phyloP scores from a whole-genome alignment of 2,888 invertebrate species.

The Gymnocheta viridis region DNA sequence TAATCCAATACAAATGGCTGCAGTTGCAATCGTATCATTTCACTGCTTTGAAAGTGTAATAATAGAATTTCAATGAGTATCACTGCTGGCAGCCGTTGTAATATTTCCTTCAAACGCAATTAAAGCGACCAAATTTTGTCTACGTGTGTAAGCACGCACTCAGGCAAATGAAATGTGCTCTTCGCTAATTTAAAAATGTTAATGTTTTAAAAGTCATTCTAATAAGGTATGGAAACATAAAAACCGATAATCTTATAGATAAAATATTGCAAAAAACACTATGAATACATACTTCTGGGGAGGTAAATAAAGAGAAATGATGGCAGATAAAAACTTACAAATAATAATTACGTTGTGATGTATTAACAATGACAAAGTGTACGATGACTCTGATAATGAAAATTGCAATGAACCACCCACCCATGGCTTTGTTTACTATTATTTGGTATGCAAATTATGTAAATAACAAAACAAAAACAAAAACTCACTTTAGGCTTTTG shows the following conservation, averaged over 20 bases:
- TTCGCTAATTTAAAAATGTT: neutral
- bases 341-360: constrained; percentile 28
- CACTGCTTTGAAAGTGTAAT: too few species aligned
- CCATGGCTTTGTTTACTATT: constrained; percentile 43
- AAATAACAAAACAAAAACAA: neutral
- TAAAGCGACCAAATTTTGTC: neutral
- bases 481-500: neutral
- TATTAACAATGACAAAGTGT: constrained; percentile 13
- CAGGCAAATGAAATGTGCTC: neutral
- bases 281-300: neutral
- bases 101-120: too few species aligned
- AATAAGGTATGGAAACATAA: constrained; percentile 31
- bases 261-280: neutral
- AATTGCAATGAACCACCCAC: constrained; percentile 15
- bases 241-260: neutral
- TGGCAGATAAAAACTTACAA: neutral
- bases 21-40: too few species aligned
- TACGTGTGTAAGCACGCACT: neutral
- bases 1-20: too few species aligned
- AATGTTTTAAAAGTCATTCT: constrained; percentile 43
- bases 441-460: constrained; percentile 27
- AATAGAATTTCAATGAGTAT: too few species aligned
- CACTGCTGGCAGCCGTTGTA: too few species aligned
- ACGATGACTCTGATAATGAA: neutral
- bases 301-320: neutral